Evolutionary conservation across 2,113 vertebrate species (phyloP).

Genomic region (Gasterosteus aculeatus): DNA sequence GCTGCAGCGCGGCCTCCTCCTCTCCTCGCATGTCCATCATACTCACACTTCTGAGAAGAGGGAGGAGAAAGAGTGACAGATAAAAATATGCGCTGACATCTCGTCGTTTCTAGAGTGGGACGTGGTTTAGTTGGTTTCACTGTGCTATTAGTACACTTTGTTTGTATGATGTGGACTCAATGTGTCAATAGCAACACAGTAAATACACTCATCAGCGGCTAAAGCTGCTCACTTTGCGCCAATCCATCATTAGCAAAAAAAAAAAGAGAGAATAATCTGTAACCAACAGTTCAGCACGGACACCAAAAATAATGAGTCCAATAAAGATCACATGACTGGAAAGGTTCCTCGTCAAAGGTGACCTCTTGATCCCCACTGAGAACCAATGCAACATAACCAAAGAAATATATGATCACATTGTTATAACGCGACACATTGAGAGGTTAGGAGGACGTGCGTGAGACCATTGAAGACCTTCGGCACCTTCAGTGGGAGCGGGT

Average conservation of each 20-base stretch:
- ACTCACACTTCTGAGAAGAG: conserved; percentile 87
- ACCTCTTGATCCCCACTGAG: not conserved
- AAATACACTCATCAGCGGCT: not conserved
- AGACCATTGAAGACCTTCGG: not conserved
- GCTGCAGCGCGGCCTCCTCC: conserved; percentile 84
- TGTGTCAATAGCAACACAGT: not conserved
- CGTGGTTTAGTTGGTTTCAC: not conserved
- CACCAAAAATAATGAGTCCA: not conserved
- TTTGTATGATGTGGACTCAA: not conserved
- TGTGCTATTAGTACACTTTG: too few relatives aligned
- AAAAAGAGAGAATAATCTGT: not conserved
- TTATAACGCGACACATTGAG: conserved; percentile 14
- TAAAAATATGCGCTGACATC: not conserved
- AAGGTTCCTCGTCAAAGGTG: conserved; percentile 4
- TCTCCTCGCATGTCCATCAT: conserved; percentile 96
- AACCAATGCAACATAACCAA: not conserved
- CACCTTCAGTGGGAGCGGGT: not conserved
- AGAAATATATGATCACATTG: not conserved
- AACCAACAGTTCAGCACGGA: not conserved
- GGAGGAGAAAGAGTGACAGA: not conserved
- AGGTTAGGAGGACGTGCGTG: not conserved
- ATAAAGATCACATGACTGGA: not conserved
- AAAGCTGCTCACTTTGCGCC: not conserved
- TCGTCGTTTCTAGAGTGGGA: not conserved
- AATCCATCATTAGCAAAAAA: not conserved